These are phyloP conservation scores for Buphagus erythrorhynchus DNA, from an alignment of 2,797 vertebrate genomes.

Conservation along the genomic window DNA sequence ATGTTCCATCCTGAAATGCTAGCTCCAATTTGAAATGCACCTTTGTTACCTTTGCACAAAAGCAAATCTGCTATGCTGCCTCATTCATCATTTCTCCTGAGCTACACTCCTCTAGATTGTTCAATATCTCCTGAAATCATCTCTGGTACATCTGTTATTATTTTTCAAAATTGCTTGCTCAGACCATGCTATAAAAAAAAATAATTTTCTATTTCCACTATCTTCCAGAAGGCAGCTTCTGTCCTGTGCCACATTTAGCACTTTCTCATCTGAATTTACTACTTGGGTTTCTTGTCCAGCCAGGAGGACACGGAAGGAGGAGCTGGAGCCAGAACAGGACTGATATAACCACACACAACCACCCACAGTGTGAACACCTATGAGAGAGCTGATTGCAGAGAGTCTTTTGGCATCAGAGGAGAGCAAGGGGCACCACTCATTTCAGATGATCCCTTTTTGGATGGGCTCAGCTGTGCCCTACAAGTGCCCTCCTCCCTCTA, in stretches of 20 bases:
- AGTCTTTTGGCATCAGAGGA: background rate
- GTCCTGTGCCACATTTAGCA: background rate
- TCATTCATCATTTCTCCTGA: background rate
- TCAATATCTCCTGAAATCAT: constrained; percentile 30
- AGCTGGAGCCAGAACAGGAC: background rate
- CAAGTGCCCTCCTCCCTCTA: background rate
- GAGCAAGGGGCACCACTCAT: background rate
- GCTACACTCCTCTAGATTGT: background rate
- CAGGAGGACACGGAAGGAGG: background rate
- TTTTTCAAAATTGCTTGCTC: constrained; percentile 7
- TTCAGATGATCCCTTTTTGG: background rate
- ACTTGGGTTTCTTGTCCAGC: background rate
- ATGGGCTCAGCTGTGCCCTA: background rate
- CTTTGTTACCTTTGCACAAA: background rate
- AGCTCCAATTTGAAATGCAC: background rate
- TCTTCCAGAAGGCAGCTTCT: background rate
- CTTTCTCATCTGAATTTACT: background rate
- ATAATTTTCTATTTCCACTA: background rate
- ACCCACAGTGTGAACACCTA: background rate
- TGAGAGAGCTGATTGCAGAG: background rate
- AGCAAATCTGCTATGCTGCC: background rate
- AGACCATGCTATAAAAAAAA: background rate
- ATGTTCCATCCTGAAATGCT: background rate
- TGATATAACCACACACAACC: background rate
- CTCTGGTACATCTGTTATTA: background rate